Conservation (phyloP, 2,113 vertebrate genomes). For the Dolichotis patagonum region DNA sequence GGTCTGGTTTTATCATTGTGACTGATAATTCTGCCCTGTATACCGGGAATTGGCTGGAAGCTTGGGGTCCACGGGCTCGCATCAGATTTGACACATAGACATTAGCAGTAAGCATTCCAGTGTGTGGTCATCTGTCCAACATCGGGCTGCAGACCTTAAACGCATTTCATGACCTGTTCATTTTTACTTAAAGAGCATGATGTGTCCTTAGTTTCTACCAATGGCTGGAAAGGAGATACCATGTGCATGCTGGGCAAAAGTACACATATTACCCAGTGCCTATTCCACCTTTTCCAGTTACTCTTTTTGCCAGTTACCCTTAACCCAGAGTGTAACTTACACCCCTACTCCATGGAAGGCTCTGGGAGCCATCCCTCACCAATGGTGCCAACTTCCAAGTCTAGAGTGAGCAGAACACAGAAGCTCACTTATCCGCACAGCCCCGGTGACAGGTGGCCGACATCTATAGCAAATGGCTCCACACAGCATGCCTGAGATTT, state of each 20-base stretch:
- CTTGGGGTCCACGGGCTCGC: background rate
- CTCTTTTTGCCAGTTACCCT: no score
- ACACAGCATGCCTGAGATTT: fast-evolving
- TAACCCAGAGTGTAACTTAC: background rate
- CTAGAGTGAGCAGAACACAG: background rate
- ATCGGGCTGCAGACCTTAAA: background rate
- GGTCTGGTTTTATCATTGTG: background rate
- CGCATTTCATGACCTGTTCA: fast-evolving
- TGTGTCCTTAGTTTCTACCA: fast-evolving
- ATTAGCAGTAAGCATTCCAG: background rate
- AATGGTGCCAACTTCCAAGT: no score
- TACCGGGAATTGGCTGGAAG: background rate
- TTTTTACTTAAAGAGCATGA: background rate
- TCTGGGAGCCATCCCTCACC: background rate
- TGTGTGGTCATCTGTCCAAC: background rate
- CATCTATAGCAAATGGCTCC: fast-evolving
- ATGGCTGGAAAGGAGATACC: fast-evolving
- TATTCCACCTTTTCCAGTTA: background rate
- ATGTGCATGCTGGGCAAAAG: fast-evolving
- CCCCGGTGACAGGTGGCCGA: no score
- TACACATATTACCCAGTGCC: fast-evolving
- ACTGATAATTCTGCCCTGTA: no score
- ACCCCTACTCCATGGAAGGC: fast-evolving
- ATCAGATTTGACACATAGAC: background rate
- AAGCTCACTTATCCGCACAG: background rate